Base-by-base conservation (phyloP, 2,797 vertebrate species). In the Pelobates cultripes region DNA sequence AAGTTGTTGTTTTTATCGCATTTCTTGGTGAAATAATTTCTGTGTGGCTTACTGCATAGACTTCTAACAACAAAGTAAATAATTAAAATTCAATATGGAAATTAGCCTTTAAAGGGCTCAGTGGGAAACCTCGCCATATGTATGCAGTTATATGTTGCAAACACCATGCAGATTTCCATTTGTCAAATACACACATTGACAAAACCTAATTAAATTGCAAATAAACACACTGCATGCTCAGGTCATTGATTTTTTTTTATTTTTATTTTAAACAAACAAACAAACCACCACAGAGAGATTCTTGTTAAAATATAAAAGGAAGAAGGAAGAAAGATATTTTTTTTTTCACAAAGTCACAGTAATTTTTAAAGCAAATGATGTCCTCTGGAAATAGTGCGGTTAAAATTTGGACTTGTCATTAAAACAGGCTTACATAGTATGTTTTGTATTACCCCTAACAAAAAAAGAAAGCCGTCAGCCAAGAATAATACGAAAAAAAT, bases 361-460 rank as follows among this genome's bases (percentile, higher is more conserved):
- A 60, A 78, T 43, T 74, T 63, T 69, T 64, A 64, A 45, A 78
- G 76, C 53, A 78, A 78, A 78, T 66, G 47, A 73, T 83, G 76
- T 69, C 66, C 72, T 69, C 66, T 79, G 67, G 77, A 79, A 75
- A 70, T 79, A 71, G 64, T 83, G 82, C 70, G 82, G 82, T 78
- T 41, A 78, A 64, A 51, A 75, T 78, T 74, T 78, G 71, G 81
- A 75, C 72, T 55, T 83, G 66, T 78, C 82, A 75, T 64, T 83
- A 74, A 74, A 83, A 74, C 40, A 14, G 70, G 64, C 64, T 78
- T 78, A 61, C 61, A 73, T 74, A 63, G 82, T 74, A 78, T 78
- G 81, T 78, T 78, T 83, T 73, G 44, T 83, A 83, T 78, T 83
- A 83, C 70, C 70, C 64, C 60, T 70, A 83, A 73, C 63, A 78